Base-by-base conservation (phyloP, 1,140 invertebrate genomes). In the Dendroctonus ponderosae region DNA sequence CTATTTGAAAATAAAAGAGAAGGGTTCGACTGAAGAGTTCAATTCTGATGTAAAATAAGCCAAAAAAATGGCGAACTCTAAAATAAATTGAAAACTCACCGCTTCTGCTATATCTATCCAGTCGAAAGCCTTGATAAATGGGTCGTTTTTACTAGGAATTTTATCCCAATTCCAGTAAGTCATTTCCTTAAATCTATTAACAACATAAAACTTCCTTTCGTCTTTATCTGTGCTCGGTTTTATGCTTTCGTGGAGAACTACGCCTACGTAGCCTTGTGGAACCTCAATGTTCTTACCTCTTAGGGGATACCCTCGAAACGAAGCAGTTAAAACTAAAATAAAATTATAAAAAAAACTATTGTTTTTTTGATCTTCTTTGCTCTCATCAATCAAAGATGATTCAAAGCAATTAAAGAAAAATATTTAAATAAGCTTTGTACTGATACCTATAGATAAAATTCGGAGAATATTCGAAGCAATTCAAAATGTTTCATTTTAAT, bases 91-190 rank as follows among this genome's bases (percentile, higher is more conserved):
- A 49, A 26, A 54, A 82, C 85, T 86, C 80, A 92, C 89, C 43
- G 82, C 85, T 80, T 89, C 84, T 51, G 90, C 85, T 43, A 93
- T 84, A 66, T 89, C 84, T n/a, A 91, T 83, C 90, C 90, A 93
- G 68, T 90, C 85, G 51, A 92, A 70, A 8, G 88, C 86, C 75
- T 85, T 82, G 2, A 80, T 68, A 53, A 91, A 76, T 12, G 82
- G 79, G 78, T 92, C 90, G 76, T 89, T 88, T 69, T 84, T 83
- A 5, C 85, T 86, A 43, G 90, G 87, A 49, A 83, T 79, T 77
- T 86, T 88, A 72, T 91, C 89, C 82, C 89, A 91, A 77, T 92
- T 92, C 91, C 91, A 93, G 74, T 88, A 87, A 2, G 81, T 85
- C 53, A 92, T 82, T 43, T 85, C 76, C 60, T 85, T 81, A 76